Conservation (phyloP, 2,888 invertebrate genomes). For the Aricia artaxerxes region DNA sequence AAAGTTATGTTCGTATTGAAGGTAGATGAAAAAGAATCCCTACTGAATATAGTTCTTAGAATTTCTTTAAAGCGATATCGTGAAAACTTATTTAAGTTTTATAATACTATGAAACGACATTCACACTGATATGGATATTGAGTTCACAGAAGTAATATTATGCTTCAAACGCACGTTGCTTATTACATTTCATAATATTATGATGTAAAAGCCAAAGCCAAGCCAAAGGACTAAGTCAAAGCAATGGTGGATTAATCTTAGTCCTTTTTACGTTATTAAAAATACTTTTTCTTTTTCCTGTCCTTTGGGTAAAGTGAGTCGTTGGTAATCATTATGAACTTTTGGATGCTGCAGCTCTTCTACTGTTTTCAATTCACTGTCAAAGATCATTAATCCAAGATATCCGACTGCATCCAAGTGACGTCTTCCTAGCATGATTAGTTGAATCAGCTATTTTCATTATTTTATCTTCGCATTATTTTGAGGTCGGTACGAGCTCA, state of each 20-base stretch:
- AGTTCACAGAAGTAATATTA: neutral
- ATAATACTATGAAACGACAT: neutral
- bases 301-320: no score
- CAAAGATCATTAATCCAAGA: no score
- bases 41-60: neutral
- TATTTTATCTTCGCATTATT: no score
- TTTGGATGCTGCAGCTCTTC: no score
- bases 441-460: no score
- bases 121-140: neutral
- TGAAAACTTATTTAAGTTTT: conserved; percentile 5
- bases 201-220: neutral
- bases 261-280: no score
- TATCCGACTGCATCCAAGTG: no score
- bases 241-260: neutral
- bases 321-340: no score
- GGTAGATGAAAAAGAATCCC: neutral
- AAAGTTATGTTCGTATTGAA: conserved; percentile 3
- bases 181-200: neutral
- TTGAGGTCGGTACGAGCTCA: no score
- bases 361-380: no score
- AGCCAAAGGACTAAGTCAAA: neutral
- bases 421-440: no score
- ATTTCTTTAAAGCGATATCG: neutral
- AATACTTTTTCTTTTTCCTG: no score
- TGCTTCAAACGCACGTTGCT: neutral